Percentiles rank a stretch among this genome's conserved stretches.
These are phyloP conservation scores for Hipposideros larvatus DNA, from an alignment of 2,797 vertebrate species.

Conservation along the genomic window DNA sequence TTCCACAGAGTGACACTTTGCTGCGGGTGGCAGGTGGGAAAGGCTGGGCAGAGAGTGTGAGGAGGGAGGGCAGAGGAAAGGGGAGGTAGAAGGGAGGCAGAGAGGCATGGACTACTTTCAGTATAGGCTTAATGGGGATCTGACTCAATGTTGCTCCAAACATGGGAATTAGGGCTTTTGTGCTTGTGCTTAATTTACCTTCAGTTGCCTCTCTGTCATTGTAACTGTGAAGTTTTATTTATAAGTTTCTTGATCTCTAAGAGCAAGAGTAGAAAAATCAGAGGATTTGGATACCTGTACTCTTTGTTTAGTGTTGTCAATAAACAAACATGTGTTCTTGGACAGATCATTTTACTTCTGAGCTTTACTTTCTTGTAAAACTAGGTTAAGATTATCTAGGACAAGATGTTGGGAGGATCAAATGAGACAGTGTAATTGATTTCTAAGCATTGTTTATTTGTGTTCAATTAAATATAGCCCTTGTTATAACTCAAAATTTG, in stretches of 20 bases:
- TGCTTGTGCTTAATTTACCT: neutral
- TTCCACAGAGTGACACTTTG: neutral
- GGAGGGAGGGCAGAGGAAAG: neutral
- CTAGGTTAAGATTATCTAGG: neutral
- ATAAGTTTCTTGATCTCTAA: neutral
- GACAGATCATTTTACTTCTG: slow-evolving; percentile 9
- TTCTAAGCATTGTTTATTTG: neutral
- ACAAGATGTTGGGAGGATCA: neutral
- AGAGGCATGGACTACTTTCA: neutral
- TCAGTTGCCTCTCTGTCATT: neutral
- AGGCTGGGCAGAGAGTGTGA: neutral
- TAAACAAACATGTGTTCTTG: neutral
- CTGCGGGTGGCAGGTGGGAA: neutral
- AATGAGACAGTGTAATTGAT: neutral
- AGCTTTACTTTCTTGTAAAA: neutral
- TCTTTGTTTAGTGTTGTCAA: neutral
- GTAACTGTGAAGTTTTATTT: neutral
- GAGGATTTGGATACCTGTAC: neutral
- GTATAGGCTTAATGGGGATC: neutral
- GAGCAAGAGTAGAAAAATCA: slow-evolving; percentile 3
- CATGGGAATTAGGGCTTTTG: neutral
- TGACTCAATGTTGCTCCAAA: neutral
- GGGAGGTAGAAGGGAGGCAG: neutral
- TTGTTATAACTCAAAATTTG: neutral
- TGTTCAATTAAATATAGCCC: neutral